These are phyloP conservation scores for Imbricaverruca yamaguchii DNA, from an alignment of 2,888 invertebrate genomes.

Conservation along the genomic window DNA sequence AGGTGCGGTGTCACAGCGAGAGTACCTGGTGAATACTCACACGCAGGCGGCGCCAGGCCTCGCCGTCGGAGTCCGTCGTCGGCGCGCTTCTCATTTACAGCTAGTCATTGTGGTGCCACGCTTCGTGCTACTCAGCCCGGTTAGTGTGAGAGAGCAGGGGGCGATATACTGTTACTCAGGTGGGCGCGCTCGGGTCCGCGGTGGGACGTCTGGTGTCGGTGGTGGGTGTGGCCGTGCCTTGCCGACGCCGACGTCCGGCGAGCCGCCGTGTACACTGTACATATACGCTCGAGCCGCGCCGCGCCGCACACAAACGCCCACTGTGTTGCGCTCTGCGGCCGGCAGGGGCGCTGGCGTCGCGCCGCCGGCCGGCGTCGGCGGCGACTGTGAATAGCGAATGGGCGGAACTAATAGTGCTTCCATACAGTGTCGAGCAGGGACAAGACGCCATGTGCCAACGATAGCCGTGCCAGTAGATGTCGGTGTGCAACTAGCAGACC, in stretches of 20 bases:
- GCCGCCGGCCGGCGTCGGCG: background rate
- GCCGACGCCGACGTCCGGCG: background rate
- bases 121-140: background rate
- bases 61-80: background rate
- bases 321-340: background rate
- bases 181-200: background rate
- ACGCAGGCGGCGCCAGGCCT: background rate
- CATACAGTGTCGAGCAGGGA: conserved; percentile 9
- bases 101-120: conserved; percentile 11
- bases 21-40: conserved; percentile 20
- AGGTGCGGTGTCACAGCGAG: background rate
- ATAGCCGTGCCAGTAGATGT: conserved; percentile 8
- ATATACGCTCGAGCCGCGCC: background rate
- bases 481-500: conserved; percentile 7
- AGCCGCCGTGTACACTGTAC: background rate
- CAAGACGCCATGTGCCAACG: background rate
- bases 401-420: conserved; percentile 10
- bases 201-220: background rate
- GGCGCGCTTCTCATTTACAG: background rate
- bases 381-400: background rate
- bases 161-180: background rate
- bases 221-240: background rate
- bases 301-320: background rate
- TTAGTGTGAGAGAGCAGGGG: background rate
- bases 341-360: background rate